A percentile compares a stretch with the other conserved stretches of the same genome.
These are phyloP conservation scores for Dinothrombium tinctorium DNA, from an alignment of 1,140 invertebrate genomes.

Conservation along the genomic window DNA sequence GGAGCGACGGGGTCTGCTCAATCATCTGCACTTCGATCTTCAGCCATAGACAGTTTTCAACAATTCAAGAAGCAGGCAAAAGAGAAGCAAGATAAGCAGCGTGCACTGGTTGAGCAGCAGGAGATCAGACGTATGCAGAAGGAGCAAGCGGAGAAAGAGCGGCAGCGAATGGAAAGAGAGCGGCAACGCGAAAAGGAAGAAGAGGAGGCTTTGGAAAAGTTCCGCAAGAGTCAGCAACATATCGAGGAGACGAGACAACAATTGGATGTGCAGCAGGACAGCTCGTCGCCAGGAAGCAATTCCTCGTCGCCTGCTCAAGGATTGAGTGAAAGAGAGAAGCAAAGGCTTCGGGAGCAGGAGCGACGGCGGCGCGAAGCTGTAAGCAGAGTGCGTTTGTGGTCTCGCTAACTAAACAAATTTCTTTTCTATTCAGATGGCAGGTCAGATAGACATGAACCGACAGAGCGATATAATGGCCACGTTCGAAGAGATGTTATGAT, in stretches of 20 bases:
- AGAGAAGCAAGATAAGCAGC: conserved; percentile 67
- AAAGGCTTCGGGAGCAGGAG: conserved; percentile 61
- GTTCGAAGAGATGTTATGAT: conserved; percentile 74
- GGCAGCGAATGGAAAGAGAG: conserved; percentile 49
- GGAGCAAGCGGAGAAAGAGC: conserved; percentile 56
- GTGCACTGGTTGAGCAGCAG: conserved; percentile 53
- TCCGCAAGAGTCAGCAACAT: conserved; percentile 23
- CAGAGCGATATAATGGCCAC: conserved; percentile 93
- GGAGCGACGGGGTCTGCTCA: neutral
- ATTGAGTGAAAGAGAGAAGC: conserved; percentile 35
- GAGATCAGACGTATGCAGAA: conserved; percentile 47
- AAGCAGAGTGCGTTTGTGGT: conserved; percentile 33
- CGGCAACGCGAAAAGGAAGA: conserved; percentile 34
- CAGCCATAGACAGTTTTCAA: conserved; percentile 34
- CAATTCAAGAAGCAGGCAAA: conserved; percentile 83
- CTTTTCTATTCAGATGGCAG: conserved; percentile 54
- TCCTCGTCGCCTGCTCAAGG: conserved; percentile 7
- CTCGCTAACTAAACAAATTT: conserved; percentile 10
- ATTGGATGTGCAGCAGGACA: too few species aligned
- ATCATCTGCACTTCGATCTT: neutral
- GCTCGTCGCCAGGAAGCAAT: conserved; percentile 8
- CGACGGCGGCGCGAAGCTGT: conserved; percentile 69
- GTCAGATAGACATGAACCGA: conserved; percentile 91
- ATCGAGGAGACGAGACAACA: conserved; percentile 1
- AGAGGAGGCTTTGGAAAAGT: conserved; percentile 45